phyloP scores from a whole-genome alignment of 2,888 invertebrate genomes.

The Aproaerema taeniolella region DNA sequence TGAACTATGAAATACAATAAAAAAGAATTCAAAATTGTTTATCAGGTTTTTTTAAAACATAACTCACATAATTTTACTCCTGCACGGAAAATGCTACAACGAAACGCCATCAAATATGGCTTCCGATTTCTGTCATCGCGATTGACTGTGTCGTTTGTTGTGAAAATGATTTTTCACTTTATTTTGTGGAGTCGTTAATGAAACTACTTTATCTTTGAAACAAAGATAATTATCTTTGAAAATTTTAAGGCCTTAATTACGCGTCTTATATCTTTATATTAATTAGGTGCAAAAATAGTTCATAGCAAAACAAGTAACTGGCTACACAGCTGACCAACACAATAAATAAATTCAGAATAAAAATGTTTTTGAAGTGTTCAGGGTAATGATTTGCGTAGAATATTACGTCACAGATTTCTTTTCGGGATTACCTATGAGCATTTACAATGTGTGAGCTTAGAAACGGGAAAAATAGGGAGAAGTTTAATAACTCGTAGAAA shows the following conservation, averaged over 20 bases:
- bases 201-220: too few relatives aligned
- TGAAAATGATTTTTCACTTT: too few relatives aligned
- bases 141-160: too few relatives aligned
- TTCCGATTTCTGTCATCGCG: slow-evolving; percentile 25
- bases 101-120: slow-evolving; percentile 33
- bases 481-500: too few relatives aligned
- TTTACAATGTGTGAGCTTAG: neutral
- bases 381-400: slow-evolving; percentile 28
- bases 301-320: slow-evolving; percentile 18
- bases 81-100: neutral
- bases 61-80: too few relatives aligned
- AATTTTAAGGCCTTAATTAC: slow-evolving; percentile 21
- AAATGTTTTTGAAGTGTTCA: slow-evolving; percentile 28
- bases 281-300: slow-evolving; percentile 24
- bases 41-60: too few relatives aligned
- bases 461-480: too few relatives aligned
- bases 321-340: slow-evolving; percentile 28
- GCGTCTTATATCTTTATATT: slow-evolving; percentile 20
- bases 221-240: slow-evolving; percentile 24
- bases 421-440: slow-evolving; percentile 2
- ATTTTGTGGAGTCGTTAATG: too few relatives aligned
- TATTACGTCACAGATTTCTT: slow-evolving; percentile 38
- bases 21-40: too few relatives aligned
- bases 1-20: too few relatives aligned
- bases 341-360: slow-evolving; percentile 39